Base-by-base conservation (phyloP, 2,113 vertebrate genomes). In the Peromyscus leucopus region DNA sequence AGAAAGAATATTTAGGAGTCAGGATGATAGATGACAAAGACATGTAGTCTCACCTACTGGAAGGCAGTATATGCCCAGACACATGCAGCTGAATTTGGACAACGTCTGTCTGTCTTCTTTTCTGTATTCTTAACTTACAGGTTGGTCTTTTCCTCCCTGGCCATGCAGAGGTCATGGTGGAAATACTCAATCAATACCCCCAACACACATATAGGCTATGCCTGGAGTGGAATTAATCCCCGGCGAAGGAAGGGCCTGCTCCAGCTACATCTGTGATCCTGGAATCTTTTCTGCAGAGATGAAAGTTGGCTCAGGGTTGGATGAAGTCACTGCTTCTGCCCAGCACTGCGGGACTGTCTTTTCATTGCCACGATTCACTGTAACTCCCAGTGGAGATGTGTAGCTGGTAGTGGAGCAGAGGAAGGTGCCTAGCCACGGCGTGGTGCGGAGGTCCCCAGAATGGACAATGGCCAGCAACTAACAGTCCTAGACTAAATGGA, bases 1-100 rank as follows among this genome's bases (percentile, higher is more conserved):
- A 76, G n/a, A 72, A 91, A 31, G 2, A 36, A 15, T 63, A 85
- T 8, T 22, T 4, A 82, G 19, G 69, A 61, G 28, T 83, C 69
- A 67, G 82, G 55, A 6, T 63, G 92, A 59, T 19, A 31, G 8
- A n/a, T 74, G 51, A 42, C 15, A 28, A 87, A 42, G 59, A n/a
- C 16, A 22, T 0, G 0, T 1, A 36, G 15, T 2, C 7, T 5
- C 0, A 1, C 13, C 1, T 12, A 1, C 3, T 5, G 5, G 55
- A 3, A 39, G 79, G 28, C n/a, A 22, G 31, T 1, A 5, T n/a
- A 5, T 33, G 36, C 8, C 67, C 17, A 26, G 5, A 24, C 1
- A 8, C 9, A 1, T 1, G 22, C 26, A 16, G n/a, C 39, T 26
- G 67, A 22, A 7, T 33, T 42, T 51, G 16, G 39, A 26, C 33